phyloP scores from a whole-genome alignment of 2,888 invertebrate species.

The Argyresthia albistria region DNA sequence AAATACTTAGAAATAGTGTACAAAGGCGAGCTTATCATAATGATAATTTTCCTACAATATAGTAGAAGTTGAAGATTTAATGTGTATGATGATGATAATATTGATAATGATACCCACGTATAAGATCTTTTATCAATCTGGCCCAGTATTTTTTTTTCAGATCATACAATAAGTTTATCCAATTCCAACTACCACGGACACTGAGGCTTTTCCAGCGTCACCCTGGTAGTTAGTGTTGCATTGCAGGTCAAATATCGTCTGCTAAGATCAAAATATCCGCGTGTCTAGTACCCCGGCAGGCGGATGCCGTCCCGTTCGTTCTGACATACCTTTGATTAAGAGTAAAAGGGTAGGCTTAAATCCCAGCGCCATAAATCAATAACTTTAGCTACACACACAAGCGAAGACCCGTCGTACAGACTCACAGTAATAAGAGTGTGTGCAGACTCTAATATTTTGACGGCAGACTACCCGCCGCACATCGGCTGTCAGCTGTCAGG shows the following conservation, averaged over 20 bases:
- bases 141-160: no score
- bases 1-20: no score
- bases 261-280: conserved; percentile 23
- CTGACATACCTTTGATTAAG: conserved; percentile 53
- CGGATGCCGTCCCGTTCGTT: conserved; percentile 43
- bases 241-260: conserved; percentile 26
- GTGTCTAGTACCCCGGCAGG: conserved; percentile 46
- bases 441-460: conserved; percentile 65
- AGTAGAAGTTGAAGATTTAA: no score
- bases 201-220: no score
- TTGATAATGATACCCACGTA: no score
- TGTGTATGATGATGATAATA: no score
- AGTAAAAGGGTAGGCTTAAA: conserved; percentile 62
- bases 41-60: no score
- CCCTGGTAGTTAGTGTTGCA: no score
- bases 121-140: no score
- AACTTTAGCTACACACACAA: conserved; percentile 56
- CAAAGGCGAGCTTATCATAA: no score
- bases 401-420: conserved; percentile 12
- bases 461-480: conserved; percentile 26
- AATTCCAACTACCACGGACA: no score
- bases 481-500: conserved; percentile 21
- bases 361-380: conserved; percentile 64
- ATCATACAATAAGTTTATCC: no score
- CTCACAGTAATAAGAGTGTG: conserved; percentile 4